phyloP scores from a whole-genome alignment of 2,113 vertebrate genomes.

The Catharus bicknelli region DNA sequence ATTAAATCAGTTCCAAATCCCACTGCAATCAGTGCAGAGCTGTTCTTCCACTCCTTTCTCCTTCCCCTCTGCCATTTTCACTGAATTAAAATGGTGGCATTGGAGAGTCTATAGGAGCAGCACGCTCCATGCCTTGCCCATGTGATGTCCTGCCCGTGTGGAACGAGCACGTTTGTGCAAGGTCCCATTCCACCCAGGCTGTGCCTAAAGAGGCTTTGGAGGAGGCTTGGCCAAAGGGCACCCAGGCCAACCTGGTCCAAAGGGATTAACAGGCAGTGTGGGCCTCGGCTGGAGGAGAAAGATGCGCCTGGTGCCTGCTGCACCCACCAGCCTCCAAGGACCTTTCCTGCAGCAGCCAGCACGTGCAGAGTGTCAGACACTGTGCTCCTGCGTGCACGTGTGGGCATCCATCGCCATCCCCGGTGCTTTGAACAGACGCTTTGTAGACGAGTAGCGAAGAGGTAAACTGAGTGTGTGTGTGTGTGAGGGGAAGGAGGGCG shows the following conservation, averaged over 20 bases:
- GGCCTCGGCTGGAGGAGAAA: neutral
- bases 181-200: rapidly evolving
- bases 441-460: constrained; percentile 43
- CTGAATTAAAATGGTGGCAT: neutral
- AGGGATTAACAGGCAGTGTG: rapidly evolving
- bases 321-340: neutral
- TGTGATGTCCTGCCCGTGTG: neutral
- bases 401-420: neutral
- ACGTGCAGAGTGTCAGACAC: neutral
- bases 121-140: rapidly evolving
- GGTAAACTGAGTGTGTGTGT: neutral
- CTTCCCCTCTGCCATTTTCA: neutral
- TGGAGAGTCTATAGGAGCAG: neutral
- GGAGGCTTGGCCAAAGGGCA: neutral
- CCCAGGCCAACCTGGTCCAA: neutral
- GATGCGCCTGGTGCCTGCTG: rapidly evolving
- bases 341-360: neutral
- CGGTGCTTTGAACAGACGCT: neutral
- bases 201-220: neutral
- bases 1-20: constrained; percentile 16
- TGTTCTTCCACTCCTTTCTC: neutral
- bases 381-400: neutral
- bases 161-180: rapidly evolving
- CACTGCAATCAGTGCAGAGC: neutral
- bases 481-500: neutral